Percentiles rank a stretch among this genome's conserved stretches.
phyloP scores from a whole-genome alignment of 2,888 invertebrate genomes.

The Lepidonotus clava region DNA sequence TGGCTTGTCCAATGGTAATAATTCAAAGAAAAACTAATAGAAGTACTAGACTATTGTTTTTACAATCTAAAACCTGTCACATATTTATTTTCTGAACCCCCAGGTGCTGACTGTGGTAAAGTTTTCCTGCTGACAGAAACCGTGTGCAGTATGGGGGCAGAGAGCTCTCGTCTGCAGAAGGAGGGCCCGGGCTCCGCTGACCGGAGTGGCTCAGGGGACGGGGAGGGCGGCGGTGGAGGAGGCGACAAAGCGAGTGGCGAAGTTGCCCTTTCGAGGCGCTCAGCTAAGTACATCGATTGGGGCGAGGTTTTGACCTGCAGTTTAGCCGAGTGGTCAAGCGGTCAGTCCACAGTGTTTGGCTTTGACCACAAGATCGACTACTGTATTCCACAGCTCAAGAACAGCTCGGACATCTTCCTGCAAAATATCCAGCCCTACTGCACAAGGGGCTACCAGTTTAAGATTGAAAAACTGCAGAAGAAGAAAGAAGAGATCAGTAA shows the following conservation, averaged over 20 bases:
- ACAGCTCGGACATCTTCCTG: constrained; percentile 53
- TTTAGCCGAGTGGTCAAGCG: constrained; percentile 57
- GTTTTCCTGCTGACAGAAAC: neutral
- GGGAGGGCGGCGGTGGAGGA: too few species aligned
- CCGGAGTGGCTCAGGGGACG: neutral
- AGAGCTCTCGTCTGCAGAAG: constrained; percentile 49
- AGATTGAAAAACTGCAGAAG: constrained; percentile 58
- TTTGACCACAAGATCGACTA: constrained; percentile 59
- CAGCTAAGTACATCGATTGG: constrained; percentile 52
- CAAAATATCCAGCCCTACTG: constrained; percentile 59
- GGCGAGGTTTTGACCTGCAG: constrained; percentile 55
- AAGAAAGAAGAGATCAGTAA: constrained; percentile 48
- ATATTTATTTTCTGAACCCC: too few species aligned
- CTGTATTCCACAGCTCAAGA: constrained; percentile 55
- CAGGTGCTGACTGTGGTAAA: neutral
- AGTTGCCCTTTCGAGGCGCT: neutral
- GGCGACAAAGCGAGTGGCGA: neutral
- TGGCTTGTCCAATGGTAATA: too few species aligned
- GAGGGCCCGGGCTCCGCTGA: neutral
- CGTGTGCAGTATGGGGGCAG: constrained; percentile 26
- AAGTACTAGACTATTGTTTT: too few species aligned
- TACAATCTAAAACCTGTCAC: too few species aligned
- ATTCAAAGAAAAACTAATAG: too few species aligned
- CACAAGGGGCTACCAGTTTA: constrained; percentile 57
- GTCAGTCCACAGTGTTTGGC: constrained; percentile 55